phyloP scores from a whole-genome alignment of 2,797 vertebrate species.

The Syncerus caffer region DNA sequence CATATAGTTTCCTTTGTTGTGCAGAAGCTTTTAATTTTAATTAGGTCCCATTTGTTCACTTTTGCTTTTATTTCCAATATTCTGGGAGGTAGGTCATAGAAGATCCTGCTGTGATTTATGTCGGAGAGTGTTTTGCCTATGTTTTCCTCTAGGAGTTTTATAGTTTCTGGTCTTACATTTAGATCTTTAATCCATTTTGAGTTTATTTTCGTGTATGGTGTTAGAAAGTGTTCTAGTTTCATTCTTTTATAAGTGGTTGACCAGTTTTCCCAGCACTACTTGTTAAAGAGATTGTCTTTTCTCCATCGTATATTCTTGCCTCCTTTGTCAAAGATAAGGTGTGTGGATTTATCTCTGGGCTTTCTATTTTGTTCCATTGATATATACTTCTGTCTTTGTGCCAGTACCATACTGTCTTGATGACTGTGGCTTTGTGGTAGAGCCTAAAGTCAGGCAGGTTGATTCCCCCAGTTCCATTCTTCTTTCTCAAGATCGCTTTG shows the following conservation, averaged over 20 bases:
- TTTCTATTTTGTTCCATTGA: not conserved
- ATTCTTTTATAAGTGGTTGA: not conserved
- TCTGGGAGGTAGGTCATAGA: not conserved
- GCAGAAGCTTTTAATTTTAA: not conserved
- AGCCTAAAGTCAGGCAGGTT: too few species aligned
- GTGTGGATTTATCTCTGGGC: not conserved
- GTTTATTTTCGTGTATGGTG: not conserved
- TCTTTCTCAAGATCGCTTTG: too few species aligned
- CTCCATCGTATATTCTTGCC: not conserved
- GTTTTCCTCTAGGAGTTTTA: not conserved
- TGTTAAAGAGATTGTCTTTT: not conserved
- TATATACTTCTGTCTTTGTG: not conserved
- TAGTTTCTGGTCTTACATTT: not conserved
- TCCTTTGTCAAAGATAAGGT: not conserved
- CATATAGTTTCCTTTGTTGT: not conserved
- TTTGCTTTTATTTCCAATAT: not conserved
- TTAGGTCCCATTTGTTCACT: not conserved
- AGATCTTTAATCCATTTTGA: not conserved
- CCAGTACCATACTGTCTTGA: too few species aligned
- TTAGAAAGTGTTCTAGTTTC: not conserved
- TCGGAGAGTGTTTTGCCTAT: not conserved
- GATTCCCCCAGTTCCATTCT: too few species aligned
- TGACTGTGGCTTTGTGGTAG: not conserved
- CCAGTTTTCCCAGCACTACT: not conserved
- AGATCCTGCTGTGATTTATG: not conserved